phyloP scores from a whole-genome alignment of 2,797 vertebrate species.

The Clarias laeviceps region DNA sequence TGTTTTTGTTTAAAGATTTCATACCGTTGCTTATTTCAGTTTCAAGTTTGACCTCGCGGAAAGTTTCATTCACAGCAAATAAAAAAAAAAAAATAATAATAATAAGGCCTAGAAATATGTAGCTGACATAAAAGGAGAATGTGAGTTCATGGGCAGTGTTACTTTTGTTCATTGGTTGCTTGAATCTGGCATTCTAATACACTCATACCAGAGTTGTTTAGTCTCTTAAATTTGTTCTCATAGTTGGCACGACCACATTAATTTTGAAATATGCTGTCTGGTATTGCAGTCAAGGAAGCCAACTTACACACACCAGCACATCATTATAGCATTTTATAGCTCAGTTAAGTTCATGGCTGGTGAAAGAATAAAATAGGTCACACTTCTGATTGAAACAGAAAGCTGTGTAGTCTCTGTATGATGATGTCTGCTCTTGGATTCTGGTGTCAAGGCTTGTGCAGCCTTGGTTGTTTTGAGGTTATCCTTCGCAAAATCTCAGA shows the following conservation, averaged over 20 bases:
- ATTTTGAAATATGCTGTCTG: constrained; percentile 48
- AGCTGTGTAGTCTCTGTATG: constrained; percentile 25
- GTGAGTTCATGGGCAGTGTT: constrained; percentile 17
- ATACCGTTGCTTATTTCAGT: background rate
- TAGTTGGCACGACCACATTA: constrained; percentile 28
- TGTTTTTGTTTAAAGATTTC: constrained; percentile 11
- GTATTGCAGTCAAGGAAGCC: constrained; percentile 41
- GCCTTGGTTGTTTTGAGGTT: constrained; percentile 23
- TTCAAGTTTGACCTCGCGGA: background rate
- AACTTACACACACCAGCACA: constrained; percentile 44
- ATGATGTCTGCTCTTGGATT: constrained; percentile 20
- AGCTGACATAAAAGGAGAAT: constrained; percentile 17
- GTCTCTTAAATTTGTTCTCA: constrained; percentile 47
- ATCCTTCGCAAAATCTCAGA: constrained; percentile 17
- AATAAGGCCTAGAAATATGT: constrained; percentile 21
- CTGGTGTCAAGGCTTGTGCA: background rate
- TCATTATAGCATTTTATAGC: constrained; percentile 51
- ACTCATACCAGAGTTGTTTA: constrained; percentile 44
- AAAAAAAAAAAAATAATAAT: constrained; percentile 14
- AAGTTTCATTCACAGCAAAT: constrained; percentile 10
- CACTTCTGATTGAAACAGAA: constrained; percentile 19
- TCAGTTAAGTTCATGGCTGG: constrained; percentile 26
- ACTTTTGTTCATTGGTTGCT: constrained; percentile 17
- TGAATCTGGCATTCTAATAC: constrained; percentile 27
- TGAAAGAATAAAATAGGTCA: constrained; percentile 43